Evolutionary conservation across 2,113 vertebrate genomes (phyloP).

Genomic region (Gila orcuttii): DNA sequence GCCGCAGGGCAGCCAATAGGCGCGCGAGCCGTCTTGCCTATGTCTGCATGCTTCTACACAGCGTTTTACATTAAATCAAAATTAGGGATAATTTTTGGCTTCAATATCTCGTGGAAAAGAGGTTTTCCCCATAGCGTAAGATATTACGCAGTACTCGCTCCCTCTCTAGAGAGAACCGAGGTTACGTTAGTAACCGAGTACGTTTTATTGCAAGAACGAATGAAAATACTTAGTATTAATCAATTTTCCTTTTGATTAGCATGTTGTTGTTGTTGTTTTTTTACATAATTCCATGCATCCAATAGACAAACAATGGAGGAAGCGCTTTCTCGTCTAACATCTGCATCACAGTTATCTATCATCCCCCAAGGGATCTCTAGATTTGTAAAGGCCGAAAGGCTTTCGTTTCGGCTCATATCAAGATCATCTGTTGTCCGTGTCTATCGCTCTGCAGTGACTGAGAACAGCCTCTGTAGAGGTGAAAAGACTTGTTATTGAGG

Average conservation of each 20-base stretch:
- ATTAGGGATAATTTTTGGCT: too few species aligned
- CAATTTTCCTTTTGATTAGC: background rate
- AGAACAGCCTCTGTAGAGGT: conserved; percentile 8
- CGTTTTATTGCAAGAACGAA: background rate
- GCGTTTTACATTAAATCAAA: too few species aligned
- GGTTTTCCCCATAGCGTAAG: too few species aligned
- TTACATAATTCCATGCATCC: background rate
- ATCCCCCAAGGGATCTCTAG: background rate
- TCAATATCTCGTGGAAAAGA: too few species aligned
- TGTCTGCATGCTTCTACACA: too few species aligned
- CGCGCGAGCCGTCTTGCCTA: too few species aligned
- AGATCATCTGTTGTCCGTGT: conserved; percentile 19
- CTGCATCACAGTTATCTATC: background rate
- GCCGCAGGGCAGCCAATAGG: too few species aligned
- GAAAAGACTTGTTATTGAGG: conserved; percentile 23
- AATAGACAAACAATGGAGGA: background rate
- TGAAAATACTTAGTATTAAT: background rate
- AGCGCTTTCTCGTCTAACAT: background rate
- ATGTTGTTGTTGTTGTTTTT: background rate
- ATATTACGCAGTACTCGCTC: too few species aligned
- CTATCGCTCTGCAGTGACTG: conserved; percentile 9
- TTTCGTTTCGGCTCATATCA: conserved; percentile 19
- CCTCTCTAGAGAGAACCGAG: too few species aligned
- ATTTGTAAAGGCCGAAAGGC: background rate
- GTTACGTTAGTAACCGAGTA: too few species aligned